Evolutionary conservation across 1,140 invertebrate genomes (phyloP).

Genomic region (Platorchestia sp.): DNA sequence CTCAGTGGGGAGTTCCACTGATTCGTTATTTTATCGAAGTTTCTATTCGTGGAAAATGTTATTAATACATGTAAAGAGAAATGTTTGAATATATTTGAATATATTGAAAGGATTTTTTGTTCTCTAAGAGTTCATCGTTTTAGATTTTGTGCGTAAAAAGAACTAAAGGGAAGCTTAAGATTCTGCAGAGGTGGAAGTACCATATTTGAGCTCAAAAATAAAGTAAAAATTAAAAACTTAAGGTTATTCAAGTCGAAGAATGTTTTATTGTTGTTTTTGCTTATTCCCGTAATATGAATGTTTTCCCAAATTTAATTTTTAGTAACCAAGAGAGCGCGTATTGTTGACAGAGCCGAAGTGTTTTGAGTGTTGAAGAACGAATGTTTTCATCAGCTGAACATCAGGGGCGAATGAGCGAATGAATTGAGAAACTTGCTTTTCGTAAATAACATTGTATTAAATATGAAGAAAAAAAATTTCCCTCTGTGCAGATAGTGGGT

Average conservation of each 20-base stretch:
- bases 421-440: background rate
- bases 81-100: background rate
- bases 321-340: background rate
- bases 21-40: background rate
- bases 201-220: background rate
- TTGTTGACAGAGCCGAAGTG: too few species aligned
- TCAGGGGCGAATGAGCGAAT: background rate
- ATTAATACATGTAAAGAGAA: background rate
- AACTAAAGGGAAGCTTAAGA: background rate
- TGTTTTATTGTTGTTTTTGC: background rate
- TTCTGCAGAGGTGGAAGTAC: background rate
- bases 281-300: background rate
- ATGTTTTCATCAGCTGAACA: background rate
- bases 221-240: background rate
- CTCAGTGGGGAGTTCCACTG: background rate
- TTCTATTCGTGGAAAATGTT: background rate
- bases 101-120: background rate
- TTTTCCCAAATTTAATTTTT: background rate
- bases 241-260: background rate
- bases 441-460: background rate
- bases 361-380: background rate
- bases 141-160: background rate
- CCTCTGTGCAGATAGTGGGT: background rate
- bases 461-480: too few species aligned
- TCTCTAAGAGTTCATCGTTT: background rate